Evolutionary conservation across 2,113 vertebrate genomes (phyloP).

Genomic region (Candoia aspera): DNA sequence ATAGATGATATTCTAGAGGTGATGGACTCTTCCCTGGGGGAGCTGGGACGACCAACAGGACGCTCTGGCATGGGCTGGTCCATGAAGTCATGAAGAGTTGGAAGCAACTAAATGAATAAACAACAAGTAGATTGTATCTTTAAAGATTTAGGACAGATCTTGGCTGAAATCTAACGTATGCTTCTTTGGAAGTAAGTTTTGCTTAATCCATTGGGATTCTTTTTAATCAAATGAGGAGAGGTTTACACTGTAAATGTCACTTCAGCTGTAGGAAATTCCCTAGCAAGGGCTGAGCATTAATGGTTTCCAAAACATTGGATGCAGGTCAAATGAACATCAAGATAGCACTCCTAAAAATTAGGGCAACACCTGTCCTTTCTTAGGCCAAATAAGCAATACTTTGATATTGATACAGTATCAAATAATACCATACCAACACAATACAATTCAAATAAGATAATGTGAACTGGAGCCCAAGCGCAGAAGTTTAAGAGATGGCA

Average conservation of each 20-base stretch:
- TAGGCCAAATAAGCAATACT: background rate
- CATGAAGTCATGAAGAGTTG: too few relatives aligned
- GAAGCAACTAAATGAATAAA: too few relatives aligned
- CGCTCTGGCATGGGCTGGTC: too few relatives aligned
- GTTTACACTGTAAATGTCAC: background rate
- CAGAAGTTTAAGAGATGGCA: background rate
- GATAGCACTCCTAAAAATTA: background rate
- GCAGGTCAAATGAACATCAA: background rate
- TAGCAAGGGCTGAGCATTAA: background rate
- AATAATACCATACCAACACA: background rate
- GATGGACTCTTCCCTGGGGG: too few relatives aligned
- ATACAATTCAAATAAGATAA: background rate
- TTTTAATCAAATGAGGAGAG: background rate
- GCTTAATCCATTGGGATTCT: background rate
- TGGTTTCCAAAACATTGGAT: background rate
- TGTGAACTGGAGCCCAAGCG: background rate
- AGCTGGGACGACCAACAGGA: too few relatives aligned
- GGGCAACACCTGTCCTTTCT: background rate
- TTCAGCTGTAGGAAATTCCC: background rate
- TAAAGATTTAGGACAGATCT: background rate
- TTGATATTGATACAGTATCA: background rate
- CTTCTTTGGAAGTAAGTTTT: background rate
- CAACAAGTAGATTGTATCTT: background rate
- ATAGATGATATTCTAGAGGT: too few relatives aligned
- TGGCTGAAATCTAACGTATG: background rate